Evolutionary conservation across 37 sponge, comb jelly and placozoan genomes (phyloP).

Genomic region (Dysidea cf. avara): DNA sequence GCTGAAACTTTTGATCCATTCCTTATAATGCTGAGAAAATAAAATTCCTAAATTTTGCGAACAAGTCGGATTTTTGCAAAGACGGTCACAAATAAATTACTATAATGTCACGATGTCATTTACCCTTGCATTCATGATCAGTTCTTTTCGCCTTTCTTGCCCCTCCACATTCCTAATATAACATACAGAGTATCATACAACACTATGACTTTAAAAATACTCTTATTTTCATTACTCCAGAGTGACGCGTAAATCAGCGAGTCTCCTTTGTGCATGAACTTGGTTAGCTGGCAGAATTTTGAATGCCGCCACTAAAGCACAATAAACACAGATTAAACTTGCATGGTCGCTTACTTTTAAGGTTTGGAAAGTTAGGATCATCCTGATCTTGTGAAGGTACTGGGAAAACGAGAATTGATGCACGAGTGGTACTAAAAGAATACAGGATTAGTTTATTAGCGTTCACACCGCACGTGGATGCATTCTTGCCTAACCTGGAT

Average conservation of each 20-base stretch:
- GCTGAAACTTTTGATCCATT: too few species aligned
- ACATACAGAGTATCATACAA: too few species aligned
- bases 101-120: too few species aligned
- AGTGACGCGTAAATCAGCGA: not conserved
- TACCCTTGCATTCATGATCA: too few species aligned
- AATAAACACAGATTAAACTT: not conserved
- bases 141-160: too few species aligned
- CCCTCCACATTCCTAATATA: not conserved
- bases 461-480: not conserved
- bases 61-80: too few species aligned
- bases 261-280: conserved; percentile 9
- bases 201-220: too few species aligned
- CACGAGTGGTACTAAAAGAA: not conserved
- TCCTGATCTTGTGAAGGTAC: not conserved
- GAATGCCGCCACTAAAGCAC: conserved; percentile 16
- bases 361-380: conserved; percentile 1
- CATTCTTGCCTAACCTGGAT: conserved; percentile 13
- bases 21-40: too few species aligned
- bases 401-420: conserved; percentile 12
- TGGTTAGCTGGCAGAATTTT: conserved; percentile 7
- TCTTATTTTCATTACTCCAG: too few species aligned
- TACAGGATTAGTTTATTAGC: not conserved
- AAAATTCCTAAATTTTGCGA: too few species aligned
- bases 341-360: conserved; percentile 9
- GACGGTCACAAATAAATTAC: too few species aligned